phyloP scores from a whole-genome alignment of 2,113 vertebrate species.

The Sarotherodon lohbergeri region DNA sequence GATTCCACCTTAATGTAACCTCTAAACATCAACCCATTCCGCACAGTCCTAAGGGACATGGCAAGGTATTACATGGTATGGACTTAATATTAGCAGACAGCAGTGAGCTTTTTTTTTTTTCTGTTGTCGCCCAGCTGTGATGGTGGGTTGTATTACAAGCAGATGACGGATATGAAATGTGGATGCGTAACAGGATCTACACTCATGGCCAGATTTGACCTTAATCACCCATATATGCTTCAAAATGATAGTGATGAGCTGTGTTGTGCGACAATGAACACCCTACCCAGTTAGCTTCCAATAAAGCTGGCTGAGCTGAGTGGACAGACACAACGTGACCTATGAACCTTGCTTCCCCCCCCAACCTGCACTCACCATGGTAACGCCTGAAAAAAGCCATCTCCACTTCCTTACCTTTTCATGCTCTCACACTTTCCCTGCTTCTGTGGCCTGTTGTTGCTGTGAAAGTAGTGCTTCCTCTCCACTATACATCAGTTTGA shows the following conservation, averaged over 20 bases:
- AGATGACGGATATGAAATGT: constrained; percentile 6
- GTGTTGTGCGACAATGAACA: not conserved
- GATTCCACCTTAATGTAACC: not conserved
- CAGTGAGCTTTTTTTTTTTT: not conserved
- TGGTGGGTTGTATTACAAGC: constrained; percentile 10
- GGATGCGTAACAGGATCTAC: constrained; percentile 22
- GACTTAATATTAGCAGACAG: not conserved
- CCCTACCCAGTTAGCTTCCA: not conserved
- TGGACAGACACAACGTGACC: constrained; percentile 24
- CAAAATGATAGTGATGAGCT: not conserved
- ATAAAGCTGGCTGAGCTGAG: constrained; percentile 42
- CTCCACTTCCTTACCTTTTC: constrained; percentile 12
- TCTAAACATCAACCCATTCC: not conserved
- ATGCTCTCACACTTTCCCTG: constrained; percentile 13
- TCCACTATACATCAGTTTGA: not conserved
- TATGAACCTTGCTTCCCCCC: not conserved
- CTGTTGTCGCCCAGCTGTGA: constrained; percentile 26
- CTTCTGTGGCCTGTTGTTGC: not conserved
- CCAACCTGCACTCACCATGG: constrained; percentile 11
- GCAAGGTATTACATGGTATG: not conserved
- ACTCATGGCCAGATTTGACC: constrained; percentile 29
- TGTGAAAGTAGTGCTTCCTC: not conserved
- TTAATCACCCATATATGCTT: constrained; percentile 11
- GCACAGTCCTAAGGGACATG: not conserved
- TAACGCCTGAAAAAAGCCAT: constrained; percentile 28